Evolutionary conservation across 1,140 invertebrate species (phyloP).

Genomic region (Pseudomyrmex flavicornis): DNA sequence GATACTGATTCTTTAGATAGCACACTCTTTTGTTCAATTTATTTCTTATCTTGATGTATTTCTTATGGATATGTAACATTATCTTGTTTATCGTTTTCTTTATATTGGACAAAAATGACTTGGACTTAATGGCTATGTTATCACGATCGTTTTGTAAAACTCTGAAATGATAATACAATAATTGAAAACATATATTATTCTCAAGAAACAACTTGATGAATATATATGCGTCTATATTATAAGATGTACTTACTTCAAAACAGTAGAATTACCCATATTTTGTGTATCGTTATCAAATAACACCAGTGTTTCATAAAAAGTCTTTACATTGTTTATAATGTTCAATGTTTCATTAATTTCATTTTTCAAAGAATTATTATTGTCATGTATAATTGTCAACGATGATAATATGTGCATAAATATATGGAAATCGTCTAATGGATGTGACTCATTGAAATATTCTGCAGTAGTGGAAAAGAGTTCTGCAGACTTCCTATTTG

Average conservation of each 20-base stretch:
- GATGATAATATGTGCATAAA: conserved; percentile 24
- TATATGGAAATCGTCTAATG: conserved; percentile 3
- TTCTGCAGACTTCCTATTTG: not conserved
- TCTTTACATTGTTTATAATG: conserved; percentile 18
- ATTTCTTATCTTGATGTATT: conserved; percentile 11
- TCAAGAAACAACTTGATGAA: not conserved
- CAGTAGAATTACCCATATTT: not conserved
- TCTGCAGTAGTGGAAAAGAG: not conserved
- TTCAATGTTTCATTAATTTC: conserved; percentile 29
- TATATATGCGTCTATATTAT: not conserved
- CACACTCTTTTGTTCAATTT: conserved; percentile 32
- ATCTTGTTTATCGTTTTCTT: conserved; percentile 3
- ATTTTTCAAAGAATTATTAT: conserved; percentile 24
- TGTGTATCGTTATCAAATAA: conserved; percentile 6
- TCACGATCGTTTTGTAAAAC: conserved; percentile 8
- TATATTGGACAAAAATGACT: conserved; percentile 6
- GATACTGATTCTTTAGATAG: conserved; percentile 20
- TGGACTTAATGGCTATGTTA: conserved; percentile 4
- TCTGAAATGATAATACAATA: conserved; percentile 21
- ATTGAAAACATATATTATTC: not conserved
- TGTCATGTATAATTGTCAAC: not conserved
- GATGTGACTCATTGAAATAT: conserved; percentile 19
- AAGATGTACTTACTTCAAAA: conserved; percentile 26
- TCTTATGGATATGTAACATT: conserved; percentile 4
- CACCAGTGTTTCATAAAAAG: conserved; percentile 31